A percentile compares a stretch with the other conserved stretches of the same genome.
Evolutionary conservation across 2,113 vertebrate species (phyloP).

Genomic region (Riparia riparia): DNA sequence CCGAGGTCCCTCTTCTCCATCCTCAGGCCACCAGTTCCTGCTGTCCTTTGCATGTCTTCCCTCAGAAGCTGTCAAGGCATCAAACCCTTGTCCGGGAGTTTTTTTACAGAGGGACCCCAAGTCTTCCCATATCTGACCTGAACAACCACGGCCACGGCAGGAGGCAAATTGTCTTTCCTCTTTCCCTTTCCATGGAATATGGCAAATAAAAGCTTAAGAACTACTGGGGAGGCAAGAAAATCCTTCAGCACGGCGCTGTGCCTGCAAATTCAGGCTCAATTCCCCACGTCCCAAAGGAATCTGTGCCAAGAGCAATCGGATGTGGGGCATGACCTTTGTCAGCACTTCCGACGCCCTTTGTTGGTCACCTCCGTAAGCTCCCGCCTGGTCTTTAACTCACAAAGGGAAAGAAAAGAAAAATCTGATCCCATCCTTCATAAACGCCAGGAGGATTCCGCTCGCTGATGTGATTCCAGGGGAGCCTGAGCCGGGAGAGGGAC

Average conservation of each 20-base stretch:
- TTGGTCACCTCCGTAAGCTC: background rate
- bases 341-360: background rate
- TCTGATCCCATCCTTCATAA: conserved; percentile 19
- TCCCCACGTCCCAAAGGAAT: background rate
- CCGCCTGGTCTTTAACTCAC: background rate
- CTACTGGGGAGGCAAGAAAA: background rate
- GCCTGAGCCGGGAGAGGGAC: conserved; percentile 49
- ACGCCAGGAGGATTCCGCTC: conserved; percentile 37
- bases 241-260: background rate
- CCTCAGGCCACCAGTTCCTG: background rate
- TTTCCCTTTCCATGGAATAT: background rate
- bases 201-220: background rate
- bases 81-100: background rate
- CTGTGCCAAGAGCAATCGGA: background rate
- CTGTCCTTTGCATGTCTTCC: background rate
- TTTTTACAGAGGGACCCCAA: background rate
- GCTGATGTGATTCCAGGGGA: conserved; percentile 55
- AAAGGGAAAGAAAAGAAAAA: background rate
- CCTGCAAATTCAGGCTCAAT: background rate
- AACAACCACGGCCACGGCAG: accelerated
- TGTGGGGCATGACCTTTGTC: background rate
- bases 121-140: accelerated
- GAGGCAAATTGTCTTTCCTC: background rate
- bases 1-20: background rate
- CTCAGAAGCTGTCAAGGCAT: background rate